phyloP scores from a whole-genome alignment of 2,888 invertebrate species.

The Chelonus formosanus region DNA sequence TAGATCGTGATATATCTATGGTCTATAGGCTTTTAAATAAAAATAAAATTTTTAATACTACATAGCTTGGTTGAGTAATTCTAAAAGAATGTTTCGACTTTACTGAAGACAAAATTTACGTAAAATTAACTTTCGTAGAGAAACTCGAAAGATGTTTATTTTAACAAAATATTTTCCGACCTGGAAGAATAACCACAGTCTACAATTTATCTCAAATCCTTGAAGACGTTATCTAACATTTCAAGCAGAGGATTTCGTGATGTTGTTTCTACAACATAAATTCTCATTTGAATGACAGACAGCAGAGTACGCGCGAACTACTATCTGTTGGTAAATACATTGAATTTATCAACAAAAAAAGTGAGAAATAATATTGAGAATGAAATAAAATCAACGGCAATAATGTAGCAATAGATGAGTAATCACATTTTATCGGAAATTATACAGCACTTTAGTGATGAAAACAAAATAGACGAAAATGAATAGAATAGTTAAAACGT shows the following conservation, averaged over 20 bases:
- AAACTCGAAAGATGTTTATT: too few species aligned
- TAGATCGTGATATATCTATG: too few species aligned
- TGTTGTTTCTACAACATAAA: slow-evolving; percentile 40
- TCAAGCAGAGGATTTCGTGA: slow-evolving; percentile 40
- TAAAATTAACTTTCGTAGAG: too few species aligned
- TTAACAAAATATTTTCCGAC: slow-evolving; percentile 6
- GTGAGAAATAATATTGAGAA: neutral
- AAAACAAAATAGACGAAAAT: neutral
- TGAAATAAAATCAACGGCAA: neutral
- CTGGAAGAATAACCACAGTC: neutral
- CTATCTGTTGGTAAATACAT: slow-evolving; percentile 7
- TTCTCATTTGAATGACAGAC: slow-evolving; percentile 38
- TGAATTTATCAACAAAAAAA: neutral
- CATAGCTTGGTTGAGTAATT: too few species aligned
- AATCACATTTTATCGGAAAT: neutral
- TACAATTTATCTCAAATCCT: slow-evolving; percentile 24
- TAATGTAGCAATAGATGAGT: neutral
- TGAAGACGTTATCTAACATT: slow-evolving; percentile 32
- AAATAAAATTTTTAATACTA: too few species aligned
- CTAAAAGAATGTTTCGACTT: too few species aligned
- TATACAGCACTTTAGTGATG: neutral
- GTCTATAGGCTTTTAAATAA: too few species aligned
- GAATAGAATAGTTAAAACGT: slow-evolving; percentile 8
- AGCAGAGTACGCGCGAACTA: slow-evolving; percentile 3
- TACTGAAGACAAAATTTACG: too few species aligned